These are phyloP conservation scores for Flexamia atlantica DNA, from an alignment of 2,888 invertebrate species.

Conservation along the genomic window DNA sequence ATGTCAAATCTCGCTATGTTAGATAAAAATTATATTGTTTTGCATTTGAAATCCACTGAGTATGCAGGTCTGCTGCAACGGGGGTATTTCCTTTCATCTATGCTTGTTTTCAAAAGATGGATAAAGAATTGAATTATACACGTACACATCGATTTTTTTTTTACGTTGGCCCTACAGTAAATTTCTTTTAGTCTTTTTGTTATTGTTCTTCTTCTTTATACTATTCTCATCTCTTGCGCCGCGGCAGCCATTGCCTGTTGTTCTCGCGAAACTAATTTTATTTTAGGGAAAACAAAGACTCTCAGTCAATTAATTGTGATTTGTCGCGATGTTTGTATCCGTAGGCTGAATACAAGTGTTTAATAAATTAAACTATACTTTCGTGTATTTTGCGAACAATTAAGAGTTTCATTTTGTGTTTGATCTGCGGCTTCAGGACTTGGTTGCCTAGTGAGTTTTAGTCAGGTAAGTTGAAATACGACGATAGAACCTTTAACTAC, in stretches of 20 bases:
- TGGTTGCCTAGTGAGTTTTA: neutral
- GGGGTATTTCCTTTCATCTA: no score
- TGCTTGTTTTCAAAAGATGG: no score
- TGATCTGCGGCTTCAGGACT: neutral
- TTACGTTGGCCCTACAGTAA: no score
- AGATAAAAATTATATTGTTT: no score
- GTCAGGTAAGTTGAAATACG: neutral
- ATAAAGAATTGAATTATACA: no score
- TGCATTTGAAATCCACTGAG: no score
- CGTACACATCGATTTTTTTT: no score
- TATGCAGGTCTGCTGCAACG: no score
- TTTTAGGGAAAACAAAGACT: neutral
- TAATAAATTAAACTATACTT: neutral
- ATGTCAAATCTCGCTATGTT: no score
- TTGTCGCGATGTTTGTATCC: neutral
- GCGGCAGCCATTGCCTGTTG: neutral
- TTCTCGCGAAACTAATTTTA: neutral
- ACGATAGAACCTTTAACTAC: no score
- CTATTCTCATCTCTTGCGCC: neutral
- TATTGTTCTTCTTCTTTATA: neutral
- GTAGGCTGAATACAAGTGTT: neutral
- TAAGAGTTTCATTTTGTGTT: neutral
- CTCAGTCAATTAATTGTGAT: neutral
- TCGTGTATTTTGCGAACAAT: neutral
- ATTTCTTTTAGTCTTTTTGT: no score